Conservation (phyloP, 2,888 invertebrate genomes). For the Apamea monoglypha region DNA sequence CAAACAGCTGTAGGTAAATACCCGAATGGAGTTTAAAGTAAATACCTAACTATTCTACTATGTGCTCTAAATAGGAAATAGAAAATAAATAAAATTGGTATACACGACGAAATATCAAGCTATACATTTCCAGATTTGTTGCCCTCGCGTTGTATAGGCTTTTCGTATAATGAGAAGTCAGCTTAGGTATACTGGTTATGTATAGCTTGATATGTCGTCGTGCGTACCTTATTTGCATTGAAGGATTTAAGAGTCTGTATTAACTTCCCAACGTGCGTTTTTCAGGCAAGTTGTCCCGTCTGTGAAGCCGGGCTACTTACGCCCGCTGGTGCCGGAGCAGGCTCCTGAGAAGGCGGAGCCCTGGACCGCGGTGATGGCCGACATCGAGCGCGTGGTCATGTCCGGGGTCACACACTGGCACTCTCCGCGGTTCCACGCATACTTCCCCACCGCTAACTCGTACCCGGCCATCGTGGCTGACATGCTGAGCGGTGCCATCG, state of each 20-base stretch:
- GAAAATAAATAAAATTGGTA: neutral
- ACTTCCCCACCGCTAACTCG: conserved; percentile 98
- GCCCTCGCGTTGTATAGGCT: no score
- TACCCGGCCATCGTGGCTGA: conserved; percentile 98
- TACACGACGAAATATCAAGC: no score
- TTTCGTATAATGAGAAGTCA: no score
- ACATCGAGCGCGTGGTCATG: conserved; percentile 98
- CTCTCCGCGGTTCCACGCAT: conserved; percentile 98
- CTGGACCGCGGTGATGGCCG: conserved; percentile 97
- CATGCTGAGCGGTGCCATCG: conserved; percentile 98
- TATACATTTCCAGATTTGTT: no score
- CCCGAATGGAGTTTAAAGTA: neutral
- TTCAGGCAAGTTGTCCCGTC: conserved; percentile 96
- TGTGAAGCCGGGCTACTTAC: conserved; percentile 98
- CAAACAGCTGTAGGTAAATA: neutral
- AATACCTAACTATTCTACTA: neutral
- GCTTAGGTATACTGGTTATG: no score
- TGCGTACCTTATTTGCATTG: neutral
- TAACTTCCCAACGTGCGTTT: conserved; percentile 4
- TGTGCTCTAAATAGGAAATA: neutral
- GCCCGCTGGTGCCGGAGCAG: conserved; percentile 95
- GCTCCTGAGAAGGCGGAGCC: conserved; percentile 96
- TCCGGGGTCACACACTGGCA: conserved; percentile 99
- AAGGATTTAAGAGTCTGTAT: neutral
- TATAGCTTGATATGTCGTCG: no score